A percentile compares a stretch with the other conserved stretches of the same genome.
Evolutionary conservation across 2,113 vertebrate genomes (phyloP).

Genomic region (Entelurus aequoreus): DNA sequence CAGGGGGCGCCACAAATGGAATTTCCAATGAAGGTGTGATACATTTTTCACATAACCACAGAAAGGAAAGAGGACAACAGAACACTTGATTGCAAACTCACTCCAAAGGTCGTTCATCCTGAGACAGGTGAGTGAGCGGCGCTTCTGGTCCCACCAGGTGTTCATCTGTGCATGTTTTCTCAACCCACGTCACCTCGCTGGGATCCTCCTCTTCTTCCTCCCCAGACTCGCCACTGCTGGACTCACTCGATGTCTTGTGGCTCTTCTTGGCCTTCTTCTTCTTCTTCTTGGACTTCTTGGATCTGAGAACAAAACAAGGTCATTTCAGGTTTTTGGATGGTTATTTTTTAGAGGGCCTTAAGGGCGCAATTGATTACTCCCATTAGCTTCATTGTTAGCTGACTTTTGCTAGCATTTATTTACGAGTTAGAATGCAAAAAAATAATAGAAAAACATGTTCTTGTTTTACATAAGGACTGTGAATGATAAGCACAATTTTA

Average conservation of each 20-base stretch:
- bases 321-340: neutral
- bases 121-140: slow-evolving; percentile 85
- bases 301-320: slow-evolving; percentile 54
- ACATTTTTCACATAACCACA: no score
- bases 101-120: slow-evolving; percentile 92
- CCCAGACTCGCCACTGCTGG: slow-evolving; percentile 83
- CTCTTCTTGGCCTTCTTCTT: slow-evolving; percentile 87
- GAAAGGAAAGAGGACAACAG: no score
- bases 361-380: no score
- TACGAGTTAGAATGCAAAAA: no score
- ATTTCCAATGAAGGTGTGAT: no score
- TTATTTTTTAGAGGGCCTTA: no score
- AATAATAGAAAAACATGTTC: no score
- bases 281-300: slow-evolving; percentile 88
- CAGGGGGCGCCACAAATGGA: no score
- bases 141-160: slow-evolving; percentile 90
- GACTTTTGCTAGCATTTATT: no score
- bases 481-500: no score
- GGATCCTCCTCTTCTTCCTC: slow-evolving; percentile 82
- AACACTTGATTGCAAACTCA: slow-evolving; percentile 63
- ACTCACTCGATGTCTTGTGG: slow-evolving; percentile 83
- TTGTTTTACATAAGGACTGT: no score
- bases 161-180: slow-evolving; percentile 82
- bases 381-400: no score
- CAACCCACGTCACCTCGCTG: slow-evolving; percentile 83